Percentiles rank a stretch among this genome's conserved stretches.
Conservation (phyloP, 2,888 invertebrate species). For the Unio pictorum region DNA sequence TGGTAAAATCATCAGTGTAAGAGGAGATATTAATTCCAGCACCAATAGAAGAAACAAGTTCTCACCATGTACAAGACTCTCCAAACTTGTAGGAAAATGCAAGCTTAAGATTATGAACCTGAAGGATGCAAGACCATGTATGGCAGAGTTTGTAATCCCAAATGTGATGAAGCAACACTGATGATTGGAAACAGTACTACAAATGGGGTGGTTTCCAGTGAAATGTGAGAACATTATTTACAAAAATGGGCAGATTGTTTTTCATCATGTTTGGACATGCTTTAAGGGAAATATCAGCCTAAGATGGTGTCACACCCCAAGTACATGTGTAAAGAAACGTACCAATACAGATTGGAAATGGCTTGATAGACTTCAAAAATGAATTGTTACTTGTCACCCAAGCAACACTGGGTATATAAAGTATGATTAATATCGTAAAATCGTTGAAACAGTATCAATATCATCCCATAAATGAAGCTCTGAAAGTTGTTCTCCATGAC, state of each 20-base stretch:
- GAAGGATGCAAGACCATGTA: background rate
- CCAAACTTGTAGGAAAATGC: background rate
- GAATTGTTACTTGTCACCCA: slow-evolving; percentile 23
- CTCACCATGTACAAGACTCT: background rate
- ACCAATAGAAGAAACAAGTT: background rate
- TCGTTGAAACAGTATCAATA: slow-evolving; percentile 26
- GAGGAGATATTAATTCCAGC: background rate
- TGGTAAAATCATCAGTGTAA: slow-evolving; percentile 7
- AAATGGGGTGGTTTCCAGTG: slow-evolving; percentile 8
- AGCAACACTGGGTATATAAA: slow-evolving; percentile 40
- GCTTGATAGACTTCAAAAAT: slow-evolving; percentile 18
- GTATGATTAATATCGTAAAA: slow-evolving; percentile 27
- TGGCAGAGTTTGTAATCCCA: slow-evolving; percentile 3
- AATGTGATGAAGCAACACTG: slow-evolving; percentile 4
- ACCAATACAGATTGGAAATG: slow-evolving; percentile 17
- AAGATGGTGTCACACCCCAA: slow-evolving; percentile 14
- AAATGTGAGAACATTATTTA: slow-evolving; percentile 4
- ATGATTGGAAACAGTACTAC: slow-evolving; percentile 2
- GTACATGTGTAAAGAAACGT: slow-evolving; percentile 19
- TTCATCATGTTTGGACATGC: slow-evolving; percentile 9
- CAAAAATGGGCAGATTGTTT: slow-evolving; percentile 8
- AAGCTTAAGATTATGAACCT: background rate
- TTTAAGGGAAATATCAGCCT: slow-evolving; percentile 13
- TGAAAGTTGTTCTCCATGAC: slow-evolving; percentile 34
- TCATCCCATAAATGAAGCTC: slow-evolving; percentile 34